These are phyloP conservation scores for Malthinus flaveolus DNA, from an alignment of 2,888 invertebrate species.

Conservation along the genomic window DNA sequence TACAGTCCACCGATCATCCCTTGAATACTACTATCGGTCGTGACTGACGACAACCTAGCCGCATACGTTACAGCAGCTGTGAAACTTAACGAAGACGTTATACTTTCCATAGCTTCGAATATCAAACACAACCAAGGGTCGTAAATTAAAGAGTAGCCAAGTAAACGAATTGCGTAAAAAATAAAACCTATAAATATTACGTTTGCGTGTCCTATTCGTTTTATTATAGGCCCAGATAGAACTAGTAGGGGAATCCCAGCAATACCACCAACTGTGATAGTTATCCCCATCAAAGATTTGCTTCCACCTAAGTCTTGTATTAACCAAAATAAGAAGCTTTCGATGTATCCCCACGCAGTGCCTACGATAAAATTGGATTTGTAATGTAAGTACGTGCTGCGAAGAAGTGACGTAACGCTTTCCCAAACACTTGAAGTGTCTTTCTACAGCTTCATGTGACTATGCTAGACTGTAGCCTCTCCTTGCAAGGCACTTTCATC, in stretches of 20 bases:
- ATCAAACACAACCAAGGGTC: constrained; percentile 76
- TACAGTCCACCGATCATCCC: constrained; percentile 79
- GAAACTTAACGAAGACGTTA: constrained; percentile 74
- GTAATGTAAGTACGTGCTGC: too few species aligned
- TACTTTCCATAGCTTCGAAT: constrained; percentile 77
- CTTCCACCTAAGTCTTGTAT: constrained; percentile 77
- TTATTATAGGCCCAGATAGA: constrained; percentile 76
- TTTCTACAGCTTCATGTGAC: too few species aligned
- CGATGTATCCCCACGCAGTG: constrained; percentile 81
- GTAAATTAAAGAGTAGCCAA: constrained; percentile 76
- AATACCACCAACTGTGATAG: constrained; percentile 76
- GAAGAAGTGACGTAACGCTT: neutral
- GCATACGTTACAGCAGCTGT: constrained; percentile 80
- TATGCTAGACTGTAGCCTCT: too few species aligned
- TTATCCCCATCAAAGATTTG: constrained; percentile 77
- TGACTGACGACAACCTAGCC: constrained; percentile 70
- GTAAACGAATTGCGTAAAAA: constrained; percentile 72
- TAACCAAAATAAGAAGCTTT: constrained; percentile 80
- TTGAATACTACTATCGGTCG: constrained; percentile 76
- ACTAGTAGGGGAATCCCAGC: constrained; percentile 76
- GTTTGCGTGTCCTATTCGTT: constrained; percentile 74
- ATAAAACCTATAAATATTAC: constrained; percentile 77
- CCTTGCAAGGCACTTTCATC: too few species aligned
- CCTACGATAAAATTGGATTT: constrained; percentile 55
- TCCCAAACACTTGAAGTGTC: too few species aligned